Evolutionary conservation across 2,888 invertebrate species (phyloP), one percentile per base, ranked within the genome.

Genomic region (Drosophila buzzatii): DNA sequence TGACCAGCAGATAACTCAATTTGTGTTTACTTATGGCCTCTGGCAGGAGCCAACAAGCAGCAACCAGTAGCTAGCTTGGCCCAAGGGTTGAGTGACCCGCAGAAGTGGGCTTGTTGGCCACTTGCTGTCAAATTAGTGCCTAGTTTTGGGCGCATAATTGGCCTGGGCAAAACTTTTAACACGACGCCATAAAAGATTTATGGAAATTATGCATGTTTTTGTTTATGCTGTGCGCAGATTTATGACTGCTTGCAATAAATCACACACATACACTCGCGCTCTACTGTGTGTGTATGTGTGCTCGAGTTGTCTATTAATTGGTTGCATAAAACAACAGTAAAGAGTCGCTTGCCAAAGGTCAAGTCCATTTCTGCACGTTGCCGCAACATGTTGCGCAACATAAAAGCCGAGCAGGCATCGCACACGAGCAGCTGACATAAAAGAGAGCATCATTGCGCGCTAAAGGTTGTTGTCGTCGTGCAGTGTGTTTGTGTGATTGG

Each of bases 201-300:
- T 86, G 85, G 90, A 86, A 86, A 86, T 85, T 83, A 90, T 90
- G 85, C 90, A 86, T 86, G 89, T 79, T 85, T 71, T 80, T 79
- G 83, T 82, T 88, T 82, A 85, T 88, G 85, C 35, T 51, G 14
- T 51, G 62, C 62, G 23, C 81, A 83, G 78, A 90, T 89, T 90
- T 85, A 90, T 90, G 90, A 83, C 70, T 45, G 69, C 58, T 68
- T 76, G 84, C 81, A 75, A 90, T 85, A 90, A 85, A 85, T 85
- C 90, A 89, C 64, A 79, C 72, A 76, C 69, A 62, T 49, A 51
- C 49, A 45, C 33, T 4, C 10, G 16, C 53, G n/a, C 5, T 27
- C 16, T 39, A 37, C 23, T 37, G 42, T 41, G 35, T 31, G 41
- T 66, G 37, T 55, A 16, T 12, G 51, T 61, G n/a, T 62, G n/a